Evolutionary conservation across 37 sponge, comb jelly and placozoan genomes (phyloP).

Genomic region (Hexactinellida sp.): DNA sequence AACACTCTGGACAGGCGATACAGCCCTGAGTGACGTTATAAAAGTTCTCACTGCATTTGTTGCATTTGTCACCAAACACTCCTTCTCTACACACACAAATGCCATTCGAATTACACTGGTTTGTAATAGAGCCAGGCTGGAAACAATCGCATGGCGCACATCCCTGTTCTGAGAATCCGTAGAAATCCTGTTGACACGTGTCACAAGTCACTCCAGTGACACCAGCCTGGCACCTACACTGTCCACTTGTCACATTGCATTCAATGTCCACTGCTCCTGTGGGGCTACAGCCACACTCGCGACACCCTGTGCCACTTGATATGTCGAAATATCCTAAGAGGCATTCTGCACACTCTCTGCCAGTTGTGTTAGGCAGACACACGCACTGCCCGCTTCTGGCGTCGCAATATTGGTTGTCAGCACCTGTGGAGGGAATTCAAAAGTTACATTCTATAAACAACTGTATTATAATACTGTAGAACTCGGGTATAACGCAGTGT

Average conservation of each 20-base stretch:
- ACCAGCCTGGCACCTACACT: constrained; percentile 19
- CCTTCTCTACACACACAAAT: background rate
- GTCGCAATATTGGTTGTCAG: background rate
- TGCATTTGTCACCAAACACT: background rate
- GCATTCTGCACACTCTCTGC: constrained; percentile 54
- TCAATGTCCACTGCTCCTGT: background rate
- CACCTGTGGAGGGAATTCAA: background rate
- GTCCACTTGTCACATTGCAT: constrained; percentile 20
- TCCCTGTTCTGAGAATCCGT: background rate
- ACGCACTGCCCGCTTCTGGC: constrained; percentile 38
- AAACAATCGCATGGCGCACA: background rate
- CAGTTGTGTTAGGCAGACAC: constrained; percentile 53
- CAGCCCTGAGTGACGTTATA: constrained; percentile 6
- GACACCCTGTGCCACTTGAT: constrained; percentile 22
- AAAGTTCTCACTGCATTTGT: background rate
- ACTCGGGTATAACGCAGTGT: too few relatives aligned
- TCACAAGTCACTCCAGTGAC: constrained; percentile 24
- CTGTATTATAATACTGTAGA: background rate
- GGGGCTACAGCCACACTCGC: constrained; percentile 44
- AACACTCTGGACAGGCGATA: background rate
- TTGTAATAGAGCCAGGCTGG: background rate
- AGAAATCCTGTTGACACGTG: constrained; percentile 17
- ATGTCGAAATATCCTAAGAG: constrained; percentile 35
- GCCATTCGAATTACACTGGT: background rate
- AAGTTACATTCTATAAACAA: background rate